Conservation (phyloP, 2,113 vertebrate genomes). For the Uropsilus gracilis region DNA sequence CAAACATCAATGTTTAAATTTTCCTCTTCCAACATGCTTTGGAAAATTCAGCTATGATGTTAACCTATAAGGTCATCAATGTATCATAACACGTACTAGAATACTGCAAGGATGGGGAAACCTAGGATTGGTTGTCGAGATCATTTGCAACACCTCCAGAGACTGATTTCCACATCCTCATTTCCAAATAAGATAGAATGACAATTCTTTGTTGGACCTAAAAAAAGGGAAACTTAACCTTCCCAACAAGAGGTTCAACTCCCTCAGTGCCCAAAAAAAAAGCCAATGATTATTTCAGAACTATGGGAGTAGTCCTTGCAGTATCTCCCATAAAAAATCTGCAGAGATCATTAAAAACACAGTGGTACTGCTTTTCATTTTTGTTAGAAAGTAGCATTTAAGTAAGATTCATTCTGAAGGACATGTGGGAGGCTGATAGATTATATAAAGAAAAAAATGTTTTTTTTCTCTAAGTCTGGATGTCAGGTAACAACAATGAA, state of each 20-base stretch:
- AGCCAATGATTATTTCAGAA: not conserved
- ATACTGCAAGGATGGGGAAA: not conserved
- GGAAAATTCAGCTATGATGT: not conserved
- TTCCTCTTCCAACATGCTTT: not conserved
- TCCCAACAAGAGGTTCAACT: not conserved
- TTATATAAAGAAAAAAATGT: conserved; percentile 35
- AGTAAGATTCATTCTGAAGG: not conserved
- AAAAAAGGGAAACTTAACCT: not conserved
- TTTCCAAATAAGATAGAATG: not conserved
- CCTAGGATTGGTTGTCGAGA: not conserved
- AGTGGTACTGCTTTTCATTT: not conserved
- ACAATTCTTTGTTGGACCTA: not conserved
- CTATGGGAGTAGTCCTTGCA: not conserved
- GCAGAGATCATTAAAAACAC: not conserved
- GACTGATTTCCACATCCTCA: not conserved
- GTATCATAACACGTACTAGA: not conserved
- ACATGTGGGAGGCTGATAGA: not conserved
- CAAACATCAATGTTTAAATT: not conserved
- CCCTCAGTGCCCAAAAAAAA: not conserved
- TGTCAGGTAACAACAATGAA: not conserved
- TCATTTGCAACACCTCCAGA: not conserved
- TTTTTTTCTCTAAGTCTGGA: conserved; percentile 16
- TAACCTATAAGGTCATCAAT: not conserved
- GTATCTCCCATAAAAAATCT: not conserved
- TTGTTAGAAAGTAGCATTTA: conserved; percentile 34